A percentile compares a stretch with the other conserved stretches of the same genome.
Evolutionary conservation across 2,888 invertebrate genomes (phyloP).

Genomic region (Cataglyphis livida): DNA sequence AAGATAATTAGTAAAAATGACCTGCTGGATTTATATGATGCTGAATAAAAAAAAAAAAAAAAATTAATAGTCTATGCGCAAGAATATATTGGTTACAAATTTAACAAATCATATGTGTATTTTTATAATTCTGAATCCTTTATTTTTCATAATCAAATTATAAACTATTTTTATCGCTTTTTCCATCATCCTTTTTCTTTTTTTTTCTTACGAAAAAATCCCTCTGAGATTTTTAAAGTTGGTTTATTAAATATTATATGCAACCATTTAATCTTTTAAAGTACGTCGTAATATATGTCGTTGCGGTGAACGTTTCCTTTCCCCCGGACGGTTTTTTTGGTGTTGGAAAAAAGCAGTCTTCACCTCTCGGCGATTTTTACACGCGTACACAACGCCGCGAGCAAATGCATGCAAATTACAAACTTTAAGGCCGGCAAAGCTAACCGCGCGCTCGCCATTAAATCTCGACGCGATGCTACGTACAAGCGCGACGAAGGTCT

Average conservation of each 20-base stretch:
- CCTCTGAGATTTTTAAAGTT: background rate
- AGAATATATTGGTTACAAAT: background rate
- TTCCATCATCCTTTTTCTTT: background rate
- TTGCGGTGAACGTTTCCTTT: slow-evolving; percentile 9
- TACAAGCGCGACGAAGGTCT: slow-evolving; percentile 38
- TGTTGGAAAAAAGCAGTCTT: slow-evolving; percentile 15
- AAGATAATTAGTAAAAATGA: slow-evolving; percentile 15
- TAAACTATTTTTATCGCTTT: slow-evolving; percentile 4
- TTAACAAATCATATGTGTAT: background rate
- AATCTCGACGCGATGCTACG: slow-evolving; percentile 32
- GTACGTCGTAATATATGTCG: background rate
- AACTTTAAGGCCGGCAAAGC: slow-evolving; percentile 49
- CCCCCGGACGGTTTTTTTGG: slow-evolving; percentile 2
- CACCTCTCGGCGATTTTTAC: slow-evolving; percentile 35
- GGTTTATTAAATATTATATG: slow-evolving; percentile 31
- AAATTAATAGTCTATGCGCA: background rate
- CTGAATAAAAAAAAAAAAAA: background rate
- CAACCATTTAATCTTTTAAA: background rate
- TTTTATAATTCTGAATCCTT: background rate
- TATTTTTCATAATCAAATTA: slow-evolving; percentile 13
- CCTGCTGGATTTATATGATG: background rate
- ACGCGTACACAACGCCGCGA: slow-evolving; percentile 46
- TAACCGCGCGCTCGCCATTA: slow-evolving; percentile 44
- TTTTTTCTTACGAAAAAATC: background rate
- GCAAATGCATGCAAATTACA: slow-evolving; percentile 55